Base-by-base conservation (phyloP, 2,888 invertebrate species). In the Philopedon plagiatum region DNA sequence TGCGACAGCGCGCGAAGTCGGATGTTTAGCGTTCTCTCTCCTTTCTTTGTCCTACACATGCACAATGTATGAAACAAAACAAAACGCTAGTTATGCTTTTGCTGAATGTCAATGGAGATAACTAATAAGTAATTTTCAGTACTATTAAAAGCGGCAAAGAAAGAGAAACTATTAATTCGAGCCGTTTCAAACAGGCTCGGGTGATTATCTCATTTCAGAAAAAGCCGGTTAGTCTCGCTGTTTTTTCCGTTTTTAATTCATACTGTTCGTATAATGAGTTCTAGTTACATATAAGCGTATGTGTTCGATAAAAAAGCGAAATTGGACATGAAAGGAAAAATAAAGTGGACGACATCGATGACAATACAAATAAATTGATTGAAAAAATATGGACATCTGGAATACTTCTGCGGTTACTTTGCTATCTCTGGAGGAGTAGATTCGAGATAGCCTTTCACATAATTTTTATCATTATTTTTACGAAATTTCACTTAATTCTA, bases 141-240 rank as follows among this genome's bases (percentile, higher is more conserved):
- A n/a, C 13, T 13, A 37, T 41, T 41, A 41, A 41, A 41, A 41
- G 5, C 4, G 5, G 8, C 23, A 2, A 11, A 11, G n/a, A 21
- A 46, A 44, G 11, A 44, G n/a, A 61, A 23, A n/a, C 41, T 26
- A 9, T 60, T 23, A 41, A 37, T 29, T 58, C 37, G 11, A 5
- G 21, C 4, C 13, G 19, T 18, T 19, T 26, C 15, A 60, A 41
- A 60, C 46, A 11, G 26, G 46, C 26, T 44, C 29, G 9, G 15
- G 26, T 61, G 26, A 61, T 61, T 61, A 61, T 15, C 65, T 65
- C 56, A 41, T 57, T 65, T 41, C 57, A 65, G 65, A 41, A 58
- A 58, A 58, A 58, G 18, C 21, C 46, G 61, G 61, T 61, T 61
- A 41, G 1, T 34, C 8, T 23, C 21, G 58, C 18, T 5, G 29